Evolutionary conservation across 1,140 invertebrate genomes (phyloP).

Genomic region (Oedothorax gibbosus): DNA sequence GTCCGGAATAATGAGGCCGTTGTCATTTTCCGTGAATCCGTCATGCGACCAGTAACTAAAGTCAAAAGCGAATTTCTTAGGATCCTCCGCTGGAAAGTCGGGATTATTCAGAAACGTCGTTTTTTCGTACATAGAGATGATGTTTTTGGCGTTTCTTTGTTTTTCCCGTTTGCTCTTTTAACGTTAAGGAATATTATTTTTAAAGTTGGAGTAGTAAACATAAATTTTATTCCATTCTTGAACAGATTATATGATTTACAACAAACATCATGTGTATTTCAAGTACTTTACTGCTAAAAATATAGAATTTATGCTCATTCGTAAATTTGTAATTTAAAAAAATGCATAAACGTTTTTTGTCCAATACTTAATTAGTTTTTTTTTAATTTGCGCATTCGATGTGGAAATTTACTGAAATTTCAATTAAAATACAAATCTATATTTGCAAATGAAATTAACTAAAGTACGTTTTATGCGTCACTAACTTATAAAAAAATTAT

Average conservation of each 20-base stretch:
- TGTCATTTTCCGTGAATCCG: constrained; percentile 70
- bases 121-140: constrained; percentile 74
- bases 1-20: constrained; percentile 71
- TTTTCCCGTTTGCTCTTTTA: constrained; percentile 73
- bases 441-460: no score
- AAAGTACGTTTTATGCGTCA: no score
- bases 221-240: no score
- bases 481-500: no score
- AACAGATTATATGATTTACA: no score
- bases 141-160: constrained; percentile 71
- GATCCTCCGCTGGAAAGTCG: constrained; percentile 67
- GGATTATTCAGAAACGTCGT: constrained; percentile 73
- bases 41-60: constrained; percentile 77
- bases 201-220: neutral
- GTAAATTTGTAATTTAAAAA: no score
- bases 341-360: no score
- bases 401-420: no score
- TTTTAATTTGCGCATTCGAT: no score
- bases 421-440: no score
- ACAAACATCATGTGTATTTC: no score
- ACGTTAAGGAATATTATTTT: neutral
- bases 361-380: no score
- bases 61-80: constrained; percentile 74
- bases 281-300: neutral
- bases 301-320: neutral